phyloP scores from a whole-genome alignment of 2,113 vertebrate species.

The Hemibagrus wyckioides region DNA sequence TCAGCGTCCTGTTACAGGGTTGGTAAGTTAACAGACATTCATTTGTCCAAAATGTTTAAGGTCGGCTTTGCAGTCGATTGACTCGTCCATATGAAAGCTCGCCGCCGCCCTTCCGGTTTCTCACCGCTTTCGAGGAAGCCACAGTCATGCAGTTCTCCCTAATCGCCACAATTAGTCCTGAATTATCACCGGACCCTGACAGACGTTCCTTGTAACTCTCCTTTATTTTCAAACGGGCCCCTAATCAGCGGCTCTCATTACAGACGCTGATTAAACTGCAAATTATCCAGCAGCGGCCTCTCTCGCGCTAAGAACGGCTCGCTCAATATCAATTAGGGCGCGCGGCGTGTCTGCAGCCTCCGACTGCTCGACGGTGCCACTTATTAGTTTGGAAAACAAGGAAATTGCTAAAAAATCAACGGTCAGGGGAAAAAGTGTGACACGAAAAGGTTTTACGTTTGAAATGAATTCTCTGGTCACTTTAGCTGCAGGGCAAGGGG shows the following conservation, averaged over 20 bases:
- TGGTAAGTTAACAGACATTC: constrained; percentile 8
- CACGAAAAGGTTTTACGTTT: constrained; percentile 77
- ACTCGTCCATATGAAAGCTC: constrained; percentile 61
- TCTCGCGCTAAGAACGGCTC: constrained; percentile 95
- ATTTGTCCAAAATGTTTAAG: constrained; percentile 37
- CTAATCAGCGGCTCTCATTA: constrained; percentile 99
- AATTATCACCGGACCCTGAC: constrained; percentile 97
- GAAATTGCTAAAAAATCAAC: constrained; percentile 93
- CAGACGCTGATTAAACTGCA: constrained; percentile 99
- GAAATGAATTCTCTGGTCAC: constrained; percentile 55
- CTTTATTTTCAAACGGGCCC: constrained; percentile 95
- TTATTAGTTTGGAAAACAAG: constrained; percentile 99
- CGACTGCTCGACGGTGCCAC: constrained; percentile 87
- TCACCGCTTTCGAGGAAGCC: constrained; percentile 91
- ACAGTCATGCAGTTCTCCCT: constrained; percentile 95
- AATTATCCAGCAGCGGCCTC: constrained; percentile 99
- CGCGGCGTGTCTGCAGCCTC: constrained; percentile 90
- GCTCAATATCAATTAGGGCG: constrained; percentile 99
- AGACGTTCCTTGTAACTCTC: constrained; percentile 99
- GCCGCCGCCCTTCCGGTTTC: constrained; percentile 81
- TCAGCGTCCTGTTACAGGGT: constrained; percentile 1
- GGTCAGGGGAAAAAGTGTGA: constrained; percentile 70
- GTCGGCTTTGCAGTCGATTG: constrained; percentile 40
- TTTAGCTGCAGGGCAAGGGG: neutral
- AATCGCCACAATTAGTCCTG: constrained; percentile 96